phyloP scores from a whole-genome alignment of 2,113 vertebrate genomes.

The Anoplopoma fimbria region DNA sequence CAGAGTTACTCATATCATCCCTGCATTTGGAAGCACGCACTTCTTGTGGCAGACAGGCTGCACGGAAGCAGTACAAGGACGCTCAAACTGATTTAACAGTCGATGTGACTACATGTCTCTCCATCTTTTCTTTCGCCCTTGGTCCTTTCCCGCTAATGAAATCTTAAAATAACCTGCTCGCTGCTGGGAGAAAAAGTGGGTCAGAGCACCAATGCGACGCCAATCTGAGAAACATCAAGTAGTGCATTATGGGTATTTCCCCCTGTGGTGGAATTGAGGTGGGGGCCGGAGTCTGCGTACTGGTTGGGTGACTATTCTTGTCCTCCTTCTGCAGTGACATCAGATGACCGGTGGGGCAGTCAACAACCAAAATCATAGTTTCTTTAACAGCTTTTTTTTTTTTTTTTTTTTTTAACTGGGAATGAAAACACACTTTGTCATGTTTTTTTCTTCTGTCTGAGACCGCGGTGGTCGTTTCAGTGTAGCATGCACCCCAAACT shows the following conservation, averaged over 20 bases:
- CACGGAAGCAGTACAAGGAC: neutral
- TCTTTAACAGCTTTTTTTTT: neutral
- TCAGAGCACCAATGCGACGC: constrained; percentile 62
- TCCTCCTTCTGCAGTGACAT: constrained; percentile 48
- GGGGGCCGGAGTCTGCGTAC: constrained; percentile 48
- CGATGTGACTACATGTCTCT: constrained; percentile 7
- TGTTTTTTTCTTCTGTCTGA: neutral
- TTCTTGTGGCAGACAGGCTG: neutral
- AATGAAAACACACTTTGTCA: neutral
- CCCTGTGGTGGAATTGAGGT: constrained; percentile 57
- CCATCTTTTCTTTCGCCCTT: constrained; percentile 57
- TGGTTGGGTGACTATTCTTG: constrained; percentile 31
- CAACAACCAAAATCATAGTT: neutral
- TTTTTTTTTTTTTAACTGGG: neutral
- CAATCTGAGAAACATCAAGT: constrained; percentile 54
- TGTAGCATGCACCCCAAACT: neutral
- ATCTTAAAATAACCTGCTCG: constrained; percentile 76
- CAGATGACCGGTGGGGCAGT: constrained; percentile 14
- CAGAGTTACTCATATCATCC: neutral
- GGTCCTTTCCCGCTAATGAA: constrained; percentile 61
- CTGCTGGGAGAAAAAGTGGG: constrained; percentile 63
- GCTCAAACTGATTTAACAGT: neutral
- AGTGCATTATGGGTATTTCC: constrained; percentile 73
- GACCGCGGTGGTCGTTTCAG: neutral
- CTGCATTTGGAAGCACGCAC: neutral